These are phyloP conservation scores for Pseudochirops corinnae DNA, from an alignment of 2,797 vertebrate genomes.

Conservation along the genomic window DNA sequence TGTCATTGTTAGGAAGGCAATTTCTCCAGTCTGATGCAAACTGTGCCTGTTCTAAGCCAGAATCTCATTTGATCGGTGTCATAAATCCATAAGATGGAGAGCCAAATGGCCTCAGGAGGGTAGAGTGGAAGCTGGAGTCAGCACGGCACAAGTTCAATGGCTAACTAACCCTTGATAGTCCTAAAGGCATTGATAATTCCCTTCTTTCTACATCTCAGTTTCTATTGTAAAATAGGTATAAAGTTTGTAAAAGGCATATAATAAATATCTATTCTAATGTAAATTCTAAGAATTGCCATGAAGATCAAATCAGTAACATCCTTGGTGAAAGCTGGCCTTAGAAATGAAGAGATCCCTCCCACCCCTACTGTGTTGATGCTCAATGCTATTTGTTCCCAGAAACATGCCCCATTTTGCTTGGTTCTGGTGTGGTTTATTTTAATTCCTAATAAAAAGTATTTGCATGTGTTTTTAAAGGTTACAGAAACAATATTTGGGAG, in stretches of 20 bases:
- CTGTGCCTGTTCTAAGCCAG: neutral
- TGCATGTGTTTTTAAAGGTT: neutral
- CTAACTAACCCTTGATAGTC: neutral
- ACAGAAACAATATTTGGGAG: neutral
- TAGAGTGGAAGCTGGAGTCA: neutral
- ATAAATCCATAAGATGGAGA: neutral
- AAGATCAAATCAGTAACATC: neutral
- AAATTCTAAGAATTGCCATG: neutral
- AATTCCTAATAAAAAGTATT: neutral
- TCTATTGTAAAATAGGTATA: neutral
- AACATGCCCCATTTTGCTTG: neutral
- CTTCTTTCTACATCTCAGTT: neutral
- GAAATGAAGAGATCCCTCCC: neutral
- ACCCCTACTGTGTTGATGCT: neutral
- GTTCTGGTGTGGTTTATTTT: neutral
- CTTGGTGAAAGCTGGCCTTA: neutral
- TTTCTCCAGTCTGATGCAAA: neutral
- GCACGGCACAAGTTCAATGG: neutral
- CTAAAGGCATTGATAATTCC: neutral
- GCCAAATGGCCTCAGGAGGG: neutral
- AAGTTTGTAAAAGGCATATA: no score
- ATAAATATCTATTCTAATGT: no score
- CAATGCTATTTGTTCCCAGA: neutral
- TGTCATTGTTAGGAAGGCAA: neutral
- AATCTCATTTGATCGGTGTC: neutral